These are phyloP conservation scores for Lethenteron reissneri DNA, from an alignment of 2,113 vertebrate species.

Conservation along the genomic window DNA sequence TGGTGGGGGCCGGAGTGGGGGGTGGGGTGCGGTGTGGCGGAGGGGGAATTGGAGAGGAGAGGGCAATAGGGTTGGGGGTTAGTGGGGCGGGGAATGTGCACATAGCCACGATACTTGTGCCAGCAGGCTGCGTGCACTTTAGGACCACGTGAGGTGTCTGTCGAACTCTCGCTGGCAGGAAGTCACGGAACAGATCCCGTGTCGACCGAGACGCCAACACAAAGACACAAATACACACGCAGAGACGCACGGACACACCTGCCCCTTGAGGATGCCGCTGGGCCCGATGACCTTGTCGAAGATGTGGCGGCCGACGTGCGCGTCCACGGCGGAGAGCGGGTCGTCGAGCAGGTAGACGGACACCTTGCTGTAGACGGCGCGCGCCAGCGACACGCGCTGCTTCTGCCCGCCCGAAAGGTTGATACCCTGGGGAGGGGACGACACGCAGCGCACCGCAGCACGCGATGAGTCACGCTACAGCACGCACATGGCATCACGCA, in stretches of 20 bases:
- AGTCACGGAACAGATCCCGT: background rate
- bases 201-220: background rate
- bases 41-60: too few species aligned
- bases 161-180: too few species aligned
- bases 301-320: constrained; percentile 79
- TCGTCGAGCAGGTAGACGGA: constrained; percentile 63
- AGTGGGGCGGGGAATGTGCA: too few species aligned
- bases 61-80: too few species aligned
- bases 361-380: constrained; percentile 51
- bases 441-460: too few species aligned
- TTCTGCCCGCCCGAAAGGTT: constrained; percentile 91
- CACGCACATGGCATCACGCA: too few species aligned
- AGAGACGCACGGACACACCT: constrained; percentile 22
- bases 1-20: background rate
- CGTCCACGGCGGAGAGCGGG: constrained; percentile 70
- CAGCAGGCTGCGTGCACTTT: too few species aligned
- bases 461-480: too few species aligned
- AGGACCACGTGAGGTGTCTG: too few species aligned
- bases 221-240: background rate
- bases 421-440: constrained; percentile 34
- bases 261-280: constrained; percentile 53
- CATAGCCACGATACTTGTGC: too few species aligned
- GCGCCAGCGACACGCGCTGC: constrained; percentile 65
- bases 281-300: constrained; percentile 75
- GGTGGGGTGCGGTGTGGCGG: too few species aligned